Base-by-base conservation (phyloP, 2,797 vertebrate genomes). In the Spheniscus humboldti region DNA sequence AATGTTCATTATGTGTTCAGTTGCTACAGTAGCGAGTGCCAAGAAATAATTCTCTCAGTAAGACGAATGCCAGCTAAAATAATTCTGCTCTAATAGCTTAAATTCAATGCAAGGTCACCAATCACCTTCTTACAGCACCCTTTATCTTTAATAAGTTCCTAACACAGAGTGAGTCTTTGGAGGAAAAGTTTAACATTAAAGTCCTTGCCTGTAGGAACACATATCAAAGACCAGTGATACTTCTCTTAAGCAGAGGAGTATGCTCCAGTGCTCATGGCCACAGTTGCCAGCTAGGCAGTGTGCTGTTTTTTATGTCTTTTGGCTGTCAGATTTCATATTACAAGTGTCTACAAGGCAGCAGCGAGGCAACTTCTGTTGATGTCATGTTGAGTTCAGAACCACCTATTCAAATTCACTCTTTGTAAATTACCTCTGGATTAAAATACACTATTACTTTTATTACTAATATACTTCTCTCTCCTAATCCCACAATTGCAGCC, bases 1-100 rank as follows among this genome's bases (percentile, higher is more conserved):
- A 96, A 96, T 96, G 95, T 91, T 96, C 94, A 97, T 97, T 96
- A 96, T 91, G 92, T 90, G 93, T 91, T 96, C 97, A 43, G 93
- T 96, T 88, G 88, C 88, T 86, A 92, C 81, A 55, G 84, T 57
- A 87, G 78, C 48, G 87, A 92, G 50, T 83, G 92, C 94, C 93
- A 91, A 95, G 93, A 94, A 93, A 87, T 96, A 96, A 96, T 94
- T 96, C 88, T 90, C 78, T 78, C 89, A 84, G 64, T 73, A 78
- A 92, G 90, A 94, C 73, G 82, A 94, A 96, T 88, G 90, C 90
- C 82, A 59, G 79, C 50, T 94, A 94, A 96, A 96, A 96, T 96
- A 96, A 94, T 95, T 95, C 86, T 81, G 74, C 80, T 97, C 72
- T 95, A 92, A 93, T 76, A 83, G 93, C 92, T 93, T 88, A 95